Base-by-base conservation (phyloP, 2,888 invertebrate species). In the Serripes groenlandicus region DNA sequence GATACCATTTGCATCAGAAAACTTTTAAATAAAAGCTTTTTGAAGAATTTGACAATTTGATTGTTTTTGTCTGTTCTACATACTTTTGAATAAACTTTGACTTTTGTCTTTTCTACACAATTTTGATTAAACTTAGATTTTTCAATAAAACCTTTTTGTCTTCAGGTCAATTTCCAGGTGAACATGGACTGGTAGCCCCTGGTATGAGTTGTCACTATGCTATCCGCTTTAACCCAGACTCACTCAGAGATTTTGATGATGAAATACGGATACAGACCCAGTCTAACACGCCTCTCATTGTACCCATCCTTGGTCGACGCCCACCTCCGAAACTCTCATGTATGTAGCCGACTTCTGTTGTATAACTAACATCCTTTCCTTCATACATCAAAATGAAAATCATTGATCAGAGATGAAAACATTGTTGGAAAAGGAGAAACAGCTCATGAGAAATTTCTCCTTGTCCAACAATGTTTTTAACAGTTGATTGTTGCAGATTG, bases 161-260 rank as follows among this genome's bases (percentile, higher is more conserved):
- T n/a, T 7, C 84, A 94, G 94, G 94, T 64, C 94, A 94, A 88
- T 95, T 94, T 86, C 94, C 94, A 7, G 93, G 94, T 15, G 94
- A 94, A 35, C 92, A 93, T 77, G 94, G 94, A 0, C 81, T 94
- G 32, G 93, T 95, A 7, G 95, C 95, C 5, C 93, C 94, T 2
- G 95, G 95, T 0, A 94, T 95, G 92, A 94, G 93, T 80, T 94
- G 93, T 75, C 90, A 92, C 66, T 95, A 93, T 86, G 92, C 91
- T 9, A 88, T 95, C 34, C 87, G 93, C 32, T 95, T 95, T 88
- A 90, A 93, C n/a, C 94, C 95, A 0, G 94, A 94, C 88, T 93
- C 93, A 1, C 89, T 94, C 62, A 90, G 91, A 70, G 93, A 94
- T 79, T 95, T 90, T 86, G 91, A 94, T 70, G 94, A 94, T 86